These are phyloP conservation scores for Diorhabda carinulata DNA, from an alignment of 1,140 invertebrate species.

Conservation along the genomic window DNA sequence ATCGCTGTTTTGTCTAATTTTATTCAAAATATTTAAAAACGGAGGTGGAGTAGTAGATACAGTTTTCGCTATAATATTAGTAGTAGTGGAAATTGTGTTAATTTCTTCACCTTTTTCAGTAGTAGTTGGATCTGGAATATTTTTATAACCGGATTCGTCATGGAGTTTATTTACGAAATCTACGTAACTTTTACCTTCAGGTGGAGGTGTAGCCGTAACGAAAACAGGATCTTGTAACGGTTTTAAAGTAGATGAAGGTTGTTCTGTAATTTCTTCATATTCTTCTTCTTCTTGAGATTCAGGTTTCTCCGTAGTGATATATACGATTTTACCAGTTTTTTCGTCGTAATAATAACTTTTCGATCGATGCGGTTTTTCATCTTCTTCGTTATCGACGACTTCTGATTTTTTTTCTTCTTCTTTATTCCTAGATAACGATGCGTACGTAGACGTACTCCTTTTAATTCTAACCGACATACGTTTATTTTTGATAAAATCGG, in stretches of 20 bases:
- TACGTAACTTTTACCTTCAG: conserved; percentile 38
- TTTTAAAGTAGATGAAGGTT: conserved; percentile 22
- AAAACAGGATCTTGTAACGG: conserved; percentile 26
- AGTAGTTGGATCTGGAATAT: conserved; percentile 40
- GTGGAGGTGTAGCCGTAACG: conserved; percentile 28
- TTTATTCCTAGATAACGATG: conserved; percentile 29
- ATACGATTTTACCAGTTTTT: conserved; percentile 41
- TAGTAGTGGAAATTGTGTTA: conserved; percentile 23
- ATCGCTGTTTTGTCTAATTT: conserved; percentile 32
- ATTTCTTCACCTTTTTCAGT: conserved; percentile 26
- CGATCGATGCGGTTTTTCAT: conserved; percentile 43
- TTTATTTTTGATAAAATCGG: conserved; percentile 27
- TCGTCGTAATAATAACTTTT: conserved; percentile 45
- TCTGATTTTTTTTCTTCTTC: conserved; percentile 26
- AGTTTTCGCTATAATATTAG: conserved; percentile 20
- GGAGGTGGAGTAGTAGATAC: conserved; percentile 35
- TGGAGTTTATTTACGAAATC: conserved; percentile 40
- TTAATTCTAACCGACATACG: conserved; percentile 19
- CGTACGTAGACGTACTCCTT: conserved; percentile 29
- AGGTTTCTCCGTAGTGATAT: conserved; percentile 26
- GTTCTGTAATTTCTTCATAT: conserved; percentile 37
- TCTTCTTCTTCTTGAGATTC: conserved; percentile 32
- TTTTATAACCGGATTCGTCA: conserved; percentile 35
- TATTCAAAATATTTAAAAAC: conserved; percentile 40
- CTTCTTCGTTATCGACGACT: conserved; percentile 37